Evolutionary conservation across 2,113 vertebrate genomes (phyloP), one percentile per base, ranked within the genome.

Genomic region (Saccopteryx bilineata): DNA sequence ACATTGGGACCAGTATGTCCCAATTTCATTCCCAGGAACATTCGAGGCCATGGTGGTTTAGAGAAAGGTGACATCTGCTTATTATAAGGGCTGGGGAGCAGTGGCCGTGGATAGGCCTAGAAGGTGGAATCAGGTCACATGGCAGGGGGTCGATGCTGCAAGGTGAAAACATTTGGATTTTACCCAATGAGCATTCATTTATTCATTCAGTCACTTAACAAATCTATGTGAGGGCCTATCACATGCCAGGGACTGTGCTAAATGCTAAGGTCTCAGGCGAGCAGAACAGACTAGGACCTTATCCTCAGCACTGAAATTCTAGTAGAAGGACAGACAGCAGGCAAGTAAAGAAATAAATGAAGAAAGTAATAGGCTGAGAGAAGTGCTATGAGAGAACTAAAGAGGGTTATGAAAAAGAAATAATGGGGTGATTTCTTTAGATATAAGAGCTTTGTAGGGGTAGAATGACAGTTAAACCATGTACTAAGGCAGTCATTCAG

Each of bases 371-470:
- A 74, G 68, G 56, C 87, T 72, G 23, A 24, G 52, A 1, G 10
- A 33, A 85, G 48, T 48, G 19, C 26, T 63, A 5, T 28, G 33
- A 21, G 80, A 31, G 52, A 39, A 83, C 9, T 33, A 46, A 75
- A 60, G 63, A 26, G 83, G 6, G 21, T 58, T 58, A 9, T 66
- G 33, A 39, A 56, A 69, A 96, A 90, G 52, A 86, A 60, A 56
- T 58, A 78, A 46, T 81, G 39, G 76, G 28, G 13, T n/a, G 61
- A 54, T 79, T 84, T 91, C 17, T 96, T 81, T 63, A 84, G 33
- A 31, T 78, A 52, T 23, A 75, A 28, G 68, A 56, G 6, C n/a
- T 63, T 88, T 78, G 39, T 50, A 78, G 46, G 71, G 24, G 24
- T 4, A 2, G 12, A 23, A 48, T 93, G 52, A 56, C 18, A 76